Evolutionary conservation across 2,113 vertebrate genomes (phyloP).

Genomic region (Naja naja): DNA sequence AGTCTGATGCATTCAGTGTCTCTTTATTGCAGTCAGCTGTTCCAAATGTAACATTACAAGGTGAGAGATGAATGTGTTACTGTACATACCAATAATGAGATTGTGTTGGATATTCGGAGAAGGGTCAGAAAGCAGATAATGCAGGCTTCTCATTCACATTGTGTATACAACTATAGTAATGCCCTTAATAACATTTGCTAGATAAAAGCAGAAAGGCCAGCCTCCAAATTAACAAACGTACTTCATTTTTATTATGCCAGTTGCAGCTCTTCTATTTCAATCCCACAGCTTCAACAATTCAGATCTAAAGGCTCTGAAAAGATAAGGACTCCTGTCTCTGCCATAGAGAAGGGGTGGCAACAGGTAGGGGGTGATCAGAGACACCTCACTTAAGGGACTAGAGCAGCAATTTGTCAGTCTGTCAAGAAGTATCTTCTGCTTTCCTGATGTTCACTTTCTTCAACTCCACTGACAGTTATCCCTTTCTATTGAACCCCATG

Average conservation of each 20-base stretch:
- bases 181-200: neutral
- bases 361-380: neutral
- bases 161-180: neutral
- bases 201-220: neutral
- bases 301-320: neutral
- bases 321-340: neutral
- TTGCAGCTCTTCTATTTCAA: neutral
- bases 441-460: neutral
- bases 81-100: neutral
- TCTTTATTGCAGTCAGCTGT: neutral
- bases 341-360: neutral
- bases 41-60: neutral
- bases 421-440: neutral
- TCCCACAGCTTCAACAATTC: neutral
- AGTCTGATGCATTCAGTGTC: neutral
- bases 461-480: neutral
- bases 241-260: neutral
- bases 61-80: neutral
- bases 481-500: neutral
- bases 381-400: neutral
- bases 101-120: neutral
- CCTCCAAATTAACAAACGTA: neutral
- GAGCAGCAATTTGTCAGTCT: neutral
- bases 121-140: neutral
- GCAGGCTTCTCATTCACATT: neutral